Conservation (phyloP, 1,140 invertebrate genomes). For the Euwallacea similis region DNA sequence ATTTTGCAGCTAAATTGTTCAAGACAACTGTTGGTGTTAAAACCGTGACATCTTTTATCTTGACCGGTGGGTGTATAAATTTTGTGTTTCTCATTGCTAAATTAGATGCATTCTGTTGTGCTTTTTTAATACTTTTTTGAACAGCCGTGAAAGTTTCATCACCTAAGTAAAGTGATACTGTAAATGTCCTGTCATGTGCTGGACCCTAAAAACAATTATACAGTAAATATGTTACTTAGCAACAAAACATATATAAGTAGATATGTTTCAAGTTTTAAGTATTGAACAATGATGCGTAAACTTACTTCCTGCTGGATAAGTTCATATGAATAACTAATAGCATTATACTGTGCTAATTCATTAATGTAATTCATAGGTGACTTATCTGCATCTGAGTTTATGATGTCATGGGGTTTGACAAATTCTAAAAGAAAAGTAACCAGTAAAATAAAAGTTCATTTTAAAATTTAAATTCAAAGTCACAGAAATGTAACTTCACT, state of each 20-base stretch:
- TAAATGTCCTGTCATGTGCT: constrained; percentile 42
- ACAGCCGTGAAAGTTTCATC: constrained; percentile 44
- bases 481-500: background rate
- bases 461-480: background rate
- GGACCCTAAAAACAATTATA: constrained; percentile 40
- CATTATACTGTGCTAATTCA: constrained; percentile 43
- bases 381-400: constrained; percentile 2
- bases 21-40: constrained; percentile 44
- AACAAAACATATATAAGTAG: background rate
- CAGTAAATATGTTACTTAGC: background rate
- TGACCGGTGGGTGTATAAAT: constrained; percentile 41
- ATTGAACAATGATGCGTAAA: background rate
- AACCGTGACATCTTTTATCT: constrained; percentile 36
- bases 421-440: background rate
- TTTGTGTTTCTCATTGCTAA: constrained; percentile 42
- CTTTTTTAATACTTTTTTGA: constrained; percentile 45
- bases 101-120: constrained; percentile 41
- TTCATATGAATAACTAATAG: constrained; percentile 40
- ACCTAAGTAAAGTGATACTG: constrained; percentile 42
- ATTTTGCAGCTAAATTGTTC: constrained; percentile 47
- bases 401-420: background rate
- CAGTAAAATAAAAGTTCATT: background rate
- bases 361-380: constrained; percentile 36
- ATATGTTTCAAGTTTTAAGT: too few relatives aligned
- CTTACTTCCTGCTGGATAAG: constrained; percentile 40